Evolutionary conservation across 2,888 invertebrate species (phyloP), one percentile per base, ranked within the genome.

Genomic region (Ernsta delagoae): DNA sequence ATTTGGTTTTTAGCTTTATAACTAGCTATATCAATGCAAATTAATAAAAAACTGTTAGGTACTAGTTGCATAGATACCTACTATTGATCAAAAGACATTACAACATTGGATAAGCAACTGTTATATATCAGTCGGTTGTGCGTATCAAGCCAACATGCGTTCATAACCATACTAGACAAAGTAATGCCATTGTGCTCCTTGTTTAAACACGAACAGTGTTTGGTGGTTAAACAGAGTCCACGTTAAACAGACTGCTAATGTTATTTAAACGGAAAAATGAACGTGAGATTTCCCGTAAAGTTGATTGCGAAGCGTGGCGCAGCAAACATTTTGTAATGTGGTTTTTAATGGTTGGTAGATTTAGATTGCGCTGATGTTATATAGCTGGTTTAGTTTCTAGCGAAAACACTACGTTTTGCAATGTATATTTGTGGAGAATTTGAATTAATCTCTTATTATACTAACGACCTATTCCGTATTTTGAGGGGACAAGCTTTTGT

Each of bases 261-360:
- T 59, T 61, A 54, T 67, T 61, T 54, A 56, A 67, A 67, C 60
- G 54, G 12, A 36, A 54, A 53, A 67, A 54, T 65, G 65, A 59
- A 59, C 48, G 41, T 6, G 36, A 39, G 12, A 12, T 62, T 53
- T 24, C 62, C 11, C 24, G 62, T 62, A 53, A 62, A 57, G 57
- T 12, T 57, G 39, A 57, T 57, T 57, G 36, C 57, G n/a, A 57
- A 56, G 31, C 56, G 34, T 34, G 34, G 24, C 8, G 9, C 0
- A 5, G 56, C 56, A 56, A 56, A 56, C 56, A 56, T n/a, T 16
- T 56, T 34, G 3, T 56, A 54, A 54, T 54, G 48, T 24, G 56
- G 34, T 5, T 56, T 34, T 56, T 56, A 56, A 56, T 56, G 34
- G 34, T 34, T 56, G n/a, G 5, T 56, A 6, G 31, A n/a, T 56